These are phyloP conservation scores for Tribolium freemani DNA, from an alignment of 2,888 invertebrate genomes.

Conservation along the genomic window DNA sequence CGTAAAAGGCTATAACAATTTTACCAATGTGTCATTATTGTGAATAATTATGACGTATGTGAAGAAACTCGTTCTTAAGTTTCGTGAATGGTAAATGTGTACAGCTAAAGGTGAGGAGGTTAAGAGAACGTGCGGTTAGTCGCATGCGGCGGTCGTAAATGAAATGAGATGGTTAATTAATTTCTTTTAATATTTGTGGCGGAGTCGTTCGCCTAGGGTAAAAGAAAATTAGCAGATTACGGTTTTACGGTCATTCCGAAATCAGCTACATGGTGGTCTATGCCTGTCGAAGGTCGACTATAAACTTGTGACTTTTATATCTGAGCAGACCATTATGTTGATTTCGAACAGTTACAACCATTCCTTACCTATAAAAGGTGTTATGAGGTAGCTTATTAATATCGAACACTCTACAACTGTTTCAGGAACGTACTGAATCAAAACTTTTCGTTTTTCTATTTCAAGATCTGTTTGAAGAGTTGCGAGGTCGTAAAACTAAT, in stretches of 20 bases:
- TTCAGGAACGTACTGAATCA: no score
- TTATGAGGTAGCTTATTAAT: slow-evolving; percentile 46
- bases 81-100: neutral
- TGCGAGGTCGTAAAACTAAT: slow-evolving; percentile 23
- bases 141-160: neutral
- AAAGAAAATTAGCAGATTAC: slow-evolving; percentile 15
- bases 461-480: no score
- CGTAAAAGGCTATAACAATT: neutral
- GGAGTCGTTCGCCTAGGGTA: neutral
- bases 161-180: slow-evolving; percentile 9
- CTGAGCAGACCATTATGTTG: slow-evolving; percentile 33
- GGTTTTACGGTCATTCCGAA: slow-evolving; percentile 29
- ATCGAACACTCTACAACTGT: slow-evolving; percentile 1
- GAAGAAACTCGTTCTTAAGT: neutral
- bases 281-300: slow-evolving; percentile 34
- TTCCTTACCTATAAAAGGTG: slow-evolving; percentile 45
- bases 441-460: no score
- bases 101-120: neutral
- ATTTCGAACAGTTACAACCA: slow-evolving; percentile 32
- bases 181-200: slow-evolving; percentile 9
- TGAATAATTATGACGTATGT: neutral
- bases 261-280: slow-evolving; percentile 38
- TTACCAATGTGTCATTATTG: neutral
- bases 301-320: slow-evolving; percentile 42
- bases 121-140: slow-evolving; percentile 10